Conservation (phyloP, 2,113 vertebrate genomes). For the Ceyx melanurus region DNA sequence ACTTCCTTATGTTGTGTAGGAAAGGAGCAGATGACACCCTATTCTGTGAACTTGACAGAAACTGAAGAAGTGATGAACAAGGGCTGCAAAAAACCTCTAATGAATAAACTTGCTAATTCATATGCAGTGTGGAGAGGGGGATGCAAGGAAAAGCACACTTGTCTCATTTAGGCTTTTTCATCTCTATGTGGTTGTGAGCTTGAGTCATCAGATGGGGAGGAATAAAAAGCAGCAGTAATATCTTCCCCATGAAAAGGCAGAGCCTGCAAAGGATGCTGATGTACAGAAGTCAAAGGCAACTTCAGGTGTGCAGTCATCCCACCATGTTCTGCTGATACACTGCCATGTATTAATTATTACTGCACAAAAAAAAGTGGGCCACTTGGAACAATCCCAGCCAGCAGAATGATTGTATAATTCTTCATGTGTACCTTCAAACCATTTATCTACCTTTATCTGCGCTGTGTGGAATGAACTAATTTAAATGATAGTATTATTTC, state of each 20-base stretch:
- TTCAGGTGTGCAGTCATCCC: neutral
- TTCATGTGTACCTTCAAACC: neutral
- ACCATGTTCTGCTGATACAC: neutral
- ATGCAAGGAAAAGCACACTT: constrained; percentile 49
- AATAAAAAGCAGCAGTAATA: constrained; percentile 21
- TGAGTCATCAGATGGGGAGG: constrained; percentile 55
- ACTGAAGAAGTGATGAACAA: neutral
- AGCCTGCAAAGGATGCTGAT: neutral
- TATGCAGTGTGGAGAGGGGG: neutral
- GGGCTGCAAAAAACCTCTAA: neutral
- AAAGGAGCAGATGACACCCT: neutral
- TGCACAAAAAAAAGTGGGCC: neutral
- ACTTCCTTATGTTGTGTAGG: neutral
- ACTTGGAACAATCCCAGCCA: neutral
- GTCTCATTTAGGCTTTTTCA: constrained; percentile 54
- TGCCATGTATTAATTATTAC: neutral
- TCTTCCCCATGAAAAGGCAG: constrained; percentile 14
- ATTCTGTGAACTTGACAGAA: neutral
- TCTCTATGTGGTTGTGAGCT: constrained; percentile 27
- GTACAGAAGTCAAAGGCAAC: neutral
- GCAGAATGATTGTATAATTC: neutral
- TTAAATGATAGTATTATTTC: neutral
- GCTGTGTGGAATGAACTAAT: neutral
- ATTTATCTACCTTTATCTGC: neutral
- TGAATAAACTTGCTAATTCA: constrained; percentile 43